Evolutionary conservation across 2,888 invertebrate genomes (phyloP).

Genomic region (Cinara cedri): DNA sequence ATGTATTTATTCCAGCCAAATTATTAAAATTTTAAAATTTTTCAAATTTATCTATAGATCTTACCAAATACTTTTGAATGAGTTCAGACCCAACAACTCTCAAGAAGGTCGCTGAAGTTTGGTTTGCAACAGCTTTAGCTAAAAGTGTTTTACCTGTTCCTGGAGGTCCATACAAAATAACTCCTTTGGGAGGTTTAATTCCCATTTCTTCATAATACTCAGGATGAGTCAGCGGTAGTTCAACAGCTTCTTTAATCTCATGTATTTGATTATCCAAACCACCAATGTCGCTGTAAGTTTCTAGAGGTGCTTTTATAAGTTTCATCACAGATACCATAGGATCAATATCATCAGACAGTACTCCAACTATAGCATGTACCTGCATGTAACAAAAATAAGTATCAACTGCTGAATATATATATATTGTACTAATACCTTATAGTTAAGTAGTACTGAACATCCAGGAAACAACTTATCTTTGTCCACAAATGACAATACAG

Average conservation of each 20-base stretch:
- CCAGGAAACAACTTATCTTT: slow-evolving; percentile 99
- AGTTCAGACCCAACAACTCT: slow-evolving; percentile 99
- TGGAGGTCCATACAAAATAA: slow-evolving; percentile 96
- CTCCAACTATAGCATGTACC: slow-evolving; percentile 98
- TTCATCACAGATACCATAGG: slow-evolving; percentile 99
- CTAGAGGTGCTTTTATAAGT: slow-evolving; percentile 98
- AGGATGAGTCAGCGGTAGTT: slow-evolving; percentile 96
- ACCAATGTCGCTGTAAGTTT: slow-evolving; percentile 98
- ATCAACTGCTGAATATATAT: background rate
- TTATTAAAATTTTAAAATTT: no score
- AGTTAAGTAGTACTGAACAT: slow-evolving; percentile 96
- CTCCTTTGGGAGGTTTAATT: slow-evolving; percentile 98
- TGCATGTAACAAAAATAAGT: slow-evolving; percentile 60
- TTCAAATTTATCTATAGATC: no score
- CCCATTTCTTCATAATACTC: slow-evolving; percentile 99
- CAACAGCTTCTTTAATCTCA: slow-evolving; percentile 97
- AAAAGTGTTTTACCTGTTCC: slow-evolving; percentile 98
- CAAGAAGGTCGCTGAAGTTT: slow-evolving; percentile 99
- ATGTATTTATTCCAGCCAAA: no score
- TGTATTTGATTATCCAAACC: slow-evolving; percentile 96
- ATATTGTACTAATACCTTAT: slow-evolving; percentile 73
- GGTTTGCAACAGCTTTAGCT: slow-evolving; percentile 99
- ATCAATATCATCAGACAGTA: slow-evolving; percentile 97
- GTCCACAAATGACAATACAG: slow-evolving; percentile 98
- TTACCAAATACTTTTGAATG: slow-evolving; percentile 94